Conservation (phyloP, 2,797 vertebrate species). For the Epinephelus malabaricus region DNA sequence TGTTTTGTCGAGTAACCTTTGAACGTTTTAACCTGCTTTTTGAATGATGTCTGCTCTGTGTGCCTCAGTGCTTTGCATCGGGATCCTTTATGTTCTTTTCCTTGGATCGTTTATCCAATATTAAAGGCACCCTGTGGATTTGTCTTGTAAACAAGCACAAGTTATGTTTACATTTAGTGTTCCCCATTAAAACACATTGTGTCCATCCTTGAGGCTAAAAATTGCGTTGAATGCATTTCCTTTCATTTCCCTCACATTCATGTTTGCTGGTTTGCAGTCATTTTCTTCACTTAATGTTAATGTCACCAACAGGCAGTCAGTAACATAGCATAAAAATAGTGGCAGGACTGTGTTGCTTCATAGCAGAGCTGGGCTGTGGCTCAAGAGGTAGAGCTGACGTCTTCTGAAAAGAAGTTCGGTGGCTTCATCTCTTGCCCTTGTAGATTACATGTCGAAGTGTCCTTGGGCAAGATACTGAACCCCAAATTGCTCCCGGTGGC, state of each 20-base stretch:
- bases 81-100: conserved; percentile 3
- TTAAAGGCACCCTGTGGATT: neutral
- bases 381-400: too few species aligned
- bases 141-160: conserved; percentile 6
- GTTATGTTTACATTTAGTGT: neutral
- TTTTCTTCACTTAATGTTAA: neutral
- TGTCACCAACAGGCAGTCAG: neutral
- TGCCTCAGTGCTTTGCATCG: neutral
- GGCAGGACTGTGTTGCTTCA: neutral
- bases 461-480: too few species aligned
- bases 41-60: conserved; percentile 9
- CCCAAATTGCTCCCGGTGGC: too few species aligned
- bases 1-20: conserved; percentile 38
- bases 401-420: too few species aligned
- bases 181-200: neutral
- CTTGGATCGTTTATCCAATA: conserved; percentile 11
- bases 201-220: neutral
- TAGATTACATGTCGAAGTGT: too few species aligned
- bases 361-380: too few species aligned
- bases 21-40: conserved; percentile 32
- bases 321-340: neutral
- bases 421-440: too few species aligned
- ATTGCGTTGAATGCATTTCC: neutral
- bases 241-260: neutral
- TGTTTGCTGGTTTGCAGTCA: too few species aligned